Conservation (phyloP, 2,113 vertebrate species). For the Charadrius vociferus region DNA sequence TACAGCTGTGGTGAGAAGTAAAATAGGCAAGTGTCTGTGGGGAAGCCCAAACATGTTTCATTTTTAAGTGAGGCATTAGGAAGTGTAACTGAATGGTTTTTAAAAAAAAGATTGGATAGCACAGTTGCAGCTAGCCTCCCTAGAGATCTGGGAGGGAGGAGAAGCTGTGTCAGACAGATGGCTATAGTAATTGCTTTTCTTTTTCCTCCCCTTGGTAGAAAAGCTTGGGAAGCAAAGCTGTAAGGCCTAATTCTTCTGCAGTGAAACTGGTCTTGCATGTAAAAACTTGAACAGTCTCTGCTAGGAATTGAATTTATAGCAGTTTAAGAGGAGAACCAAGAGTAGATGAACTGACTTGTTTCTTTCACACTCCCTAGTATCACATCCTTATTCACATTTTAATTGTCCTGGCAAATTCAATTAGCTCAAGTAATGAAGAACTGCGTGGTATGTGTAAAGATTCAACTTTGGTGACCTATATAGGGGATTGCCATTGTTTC, state of each 20-base stretch:
- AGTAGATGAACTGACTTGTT: neutral
- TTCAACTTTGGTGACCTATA: neutral
- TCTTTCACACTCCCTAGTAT: neutral
- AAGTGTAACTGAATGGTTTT: neutral
- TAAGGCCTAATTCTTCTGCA: neutral
- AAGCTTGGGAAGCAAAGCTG: neutral
- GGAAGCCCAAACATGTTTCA: neutral
- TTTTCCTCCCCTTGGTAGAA: neutral
- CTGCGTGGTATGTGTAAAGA: neutral
- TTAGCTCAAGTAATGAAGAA: neutral
- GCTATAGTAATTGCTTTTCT: constrained; percentile 3
- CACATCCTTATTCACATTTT: neutral
- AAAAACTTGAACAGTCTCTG: neutral
- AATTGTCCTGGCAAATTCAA: neutral
- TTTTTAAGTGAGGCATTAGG: neutral
- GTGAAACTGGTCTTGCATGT: neutral
- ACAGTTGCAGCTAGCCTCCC: neutral
- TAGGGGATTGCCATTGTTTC: neutral
- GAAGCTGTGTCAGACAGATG: constrained; percentile 3
- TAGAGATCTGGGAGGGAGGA: neutral
- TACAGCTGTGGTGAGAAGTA: neutral
- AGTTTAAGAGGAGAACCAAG: neutral
- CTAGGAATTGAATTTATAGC: neutral
- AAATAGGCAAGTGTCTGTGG: neutral
- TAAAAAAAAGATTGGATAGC: neutral